Evolutionary conservation across 2,888 invertebrate species (phyloP), one percentile per base, ranked within the genome.

Genomic region (Myopa testacea): DNA sequence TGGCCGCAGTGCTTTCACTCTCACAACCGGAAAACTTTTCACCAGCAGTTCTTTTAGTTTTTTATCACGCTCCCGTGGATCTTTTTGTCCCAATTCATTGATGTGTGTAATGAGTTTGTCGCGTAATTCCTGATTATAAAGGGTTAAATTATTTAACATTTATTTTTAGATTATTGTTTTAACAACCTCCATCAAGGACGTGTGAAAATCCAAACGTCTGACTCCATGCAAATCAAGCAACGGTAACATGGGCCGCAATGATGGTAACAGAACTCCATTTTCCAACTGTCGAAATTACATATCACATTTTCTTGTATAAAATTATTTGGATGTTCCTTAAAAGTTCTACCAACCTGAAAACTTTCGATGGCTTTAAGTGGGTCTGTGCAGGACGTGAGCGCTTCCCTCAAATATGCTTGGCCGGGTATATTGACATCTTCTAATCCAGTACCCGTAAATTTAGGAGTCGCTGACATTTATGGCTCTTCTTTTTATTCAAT

Each of bases 281-380:
- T 96, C 95, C 68, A 96, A 91, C 93, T 96, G 89, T 38, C 0
- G 38, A 16, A 12, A 65, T 65, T 63, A 63, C 16, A 62, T 4
- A 76, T 72, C 62, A 55, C 0, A 55, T 16, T 50, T 10, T 2
- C 3, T 50, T 34, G 19, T 8, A 63, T 63, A 38, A 45, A n/a
- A 16, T 6, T 45, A 4, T 26, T 37, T 65, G 5, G 38, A 38
- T 19, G 50, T 10, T 63, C 34, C 62, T 0, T 63, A 63, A n/a
- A 26, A 8, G 26, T 38, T 67, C 19, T 8, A 50, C 19, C 14
- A 14, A 93, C 93, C 91, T 98, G 98, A 91, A 99, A 99, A 89
- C 98, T 98, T 91, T 98, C 98, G 81, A 99, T 99, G n/a, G 98
- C 98, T 90, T 97, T 97, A 60, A 98, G 88, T 14, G 98, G 98